phyloP scores from a whole-genome alignment of 2,888 invertebrate species.

The Diplolepis rosae region DNA sequence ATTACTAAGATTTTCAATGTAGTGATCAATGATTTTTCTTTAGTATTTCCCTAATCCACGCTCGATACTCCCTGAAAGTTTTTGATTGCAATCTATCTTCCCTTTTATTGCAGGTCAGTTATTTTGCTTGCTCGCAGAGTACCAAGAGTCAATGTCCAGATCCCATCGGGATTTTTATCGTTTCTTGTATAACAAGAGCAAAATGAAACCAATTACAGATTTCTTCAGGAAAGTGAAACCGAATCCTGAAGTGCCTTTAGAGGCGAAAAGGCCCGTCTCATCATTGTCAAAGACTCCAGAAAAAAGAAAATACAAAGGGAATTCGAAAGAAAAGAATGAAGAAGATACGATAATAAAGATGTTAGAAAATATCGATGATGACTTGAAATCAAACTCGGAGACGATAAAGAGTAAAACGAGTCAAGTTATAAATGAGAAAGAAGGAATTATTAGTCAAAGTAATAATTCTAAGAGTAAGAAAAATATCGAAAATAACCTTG shows the following conservation, averaged over 20 bases:
- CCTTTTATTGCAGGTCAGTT: conserved; percentile 50
- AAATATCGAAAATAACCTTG: neutral
- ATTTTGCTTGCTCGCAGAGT: conserved; percentile 61
- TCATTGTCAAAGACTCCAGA: conserved; percentile 37
- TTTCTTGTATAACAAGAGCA: conserved; percentile 68
- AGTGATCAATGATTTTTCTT: too few relatives aligned
- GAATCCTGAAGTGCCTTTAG: neutral
- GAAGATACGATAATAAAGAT: conserved; percentile 54
- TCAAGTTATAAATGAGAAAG: conserved; percentile 8
- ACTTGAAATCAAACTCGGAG: conserved; percentile 3
- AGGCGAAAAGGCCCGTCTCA: conserved; percentile 21
- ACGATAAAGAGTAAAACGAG: neutral
- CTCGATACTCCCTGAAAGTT: neutral
- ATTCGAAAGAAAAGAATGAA: conserved; percentile 44
- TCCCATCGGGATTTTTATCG: conserved; percentile 68
- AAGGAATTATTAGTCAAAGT: neutral
- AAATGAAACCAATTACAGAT: conserved; percentile 59
- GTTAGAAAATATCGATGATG: conserved; percentile 51
- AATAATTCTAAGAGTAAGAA: conserved; percentile 5
- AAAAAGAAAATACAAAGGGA: conserved; percentile 21
- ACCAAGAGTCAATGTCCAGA: conserved; percentile 55
- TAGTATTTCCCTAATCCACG: too few relatives aligned
- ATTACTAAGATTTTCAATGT: too few relatives aligned
- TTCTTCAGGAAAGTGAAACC: conserved; percentile 30
- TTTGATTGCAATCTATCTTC: neutral